Evolutionary conservation across 2,113 vertebrate genomes (phyloP).

Genomic region (Cavia aperea): DNA sequence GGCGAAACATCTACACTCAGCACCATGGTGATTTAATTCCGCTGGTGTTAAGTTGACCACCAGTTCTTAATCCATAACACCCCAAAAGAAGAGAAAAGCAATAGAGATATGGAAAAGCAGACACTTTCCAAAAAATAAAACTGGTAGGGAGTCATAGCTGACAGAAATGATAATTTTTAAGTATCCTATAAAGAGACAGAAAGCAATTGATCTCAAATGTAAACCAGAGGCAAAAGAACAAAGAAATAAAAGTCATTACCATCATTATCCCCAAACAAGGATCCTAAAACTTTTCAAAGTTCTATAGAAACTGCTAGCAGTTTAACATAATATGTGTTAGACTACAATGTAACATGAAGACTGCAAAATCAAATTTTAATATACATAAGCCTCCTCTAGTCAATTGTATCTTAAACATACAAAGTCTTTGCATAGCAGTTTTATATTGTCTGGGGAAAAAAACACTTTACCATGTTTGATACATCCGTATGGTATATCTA

Average conservation of each 20-base stretch:
- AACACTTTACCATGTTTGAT: not conserved
- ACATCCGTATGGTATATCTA: not conserved
- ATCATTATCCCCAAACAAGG: not conserved
- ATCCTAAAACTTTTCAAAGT: not conserved
- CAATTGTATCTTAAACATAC: not conserved
- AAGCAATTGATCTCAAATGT: slow-evolving; percentile 11
- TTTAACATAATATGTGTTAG: not conserved
- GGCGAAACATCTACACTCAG: too few species aligned
- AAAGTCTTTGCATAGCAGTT: not conserved
- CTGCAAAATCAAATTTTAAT: slow-evolving; percentile 7
- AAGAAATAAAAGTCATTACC: not conserved
- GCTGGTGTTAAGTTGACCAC: too few species aligned
- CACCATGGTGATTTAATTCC: too few species aligned
- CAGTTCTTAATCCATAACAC: too few species aligned
- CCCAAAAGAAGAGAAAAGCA: not conserved
- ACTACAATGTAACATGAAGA: not conserved
- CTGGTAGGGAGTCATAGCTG: not conserved
- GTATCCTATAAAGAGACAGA: not conserved
- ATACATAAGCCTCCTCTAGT: not conserved
- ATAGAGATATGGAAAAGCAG: not conserved
- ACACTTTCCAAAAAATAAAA: slow-evolving; percentile 23
- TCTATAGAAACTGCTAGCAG: not conserved
- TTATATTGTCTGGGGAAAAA: not conserved
- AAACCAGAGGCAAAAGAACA: not conserved
- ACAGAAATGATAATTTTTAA: not conserved